Conservation (phyloP, 2,113 vertebrate species). For the Bubo bubo region DNA sequence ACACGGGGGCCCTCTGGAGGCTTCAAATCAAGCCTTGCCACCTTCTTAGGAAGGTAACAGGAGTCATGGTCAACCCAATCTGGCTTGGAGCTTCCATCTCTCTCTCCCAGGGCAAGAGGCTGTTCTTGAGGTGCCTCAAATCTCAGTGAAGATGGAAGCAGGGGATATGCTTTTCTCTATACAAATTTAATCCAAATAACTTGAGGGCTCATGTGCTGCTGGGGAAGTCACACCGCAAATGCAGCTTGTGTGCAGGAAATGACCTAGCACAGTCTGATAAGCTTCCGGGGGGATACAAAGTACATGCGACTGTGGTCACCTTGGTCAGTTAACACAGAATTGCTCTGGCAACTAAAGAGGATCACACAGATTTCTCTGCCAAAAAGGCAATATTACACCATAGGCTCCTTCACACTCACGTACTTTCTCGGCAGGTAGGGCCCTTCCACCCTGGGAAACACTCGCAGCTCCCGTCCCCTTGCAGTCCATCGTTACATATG, state of each 20-base stretch:
- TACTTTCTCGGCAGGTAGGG: constrained; percentile 82
- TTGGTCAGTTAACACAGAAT: not conserved
- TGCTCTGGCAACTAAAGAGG: not conserved
- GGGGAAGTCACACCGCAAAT: not conserved
- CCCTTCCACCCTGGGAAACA: constrained; percentile 92
- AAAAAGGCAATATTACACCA: not conserved
- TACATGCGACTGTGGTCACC: not conserved
- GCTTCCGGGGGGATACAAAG: not conserved
- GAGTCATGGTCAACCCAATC: not conserved
- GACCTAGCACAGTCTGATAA: not conserved
- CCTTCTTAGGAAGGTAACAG: not conserved
- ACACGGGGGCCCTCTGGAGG: not conserved
- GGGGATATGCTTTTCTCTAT: not conserved
- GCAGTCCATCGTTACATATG: constrained; percentile 87
- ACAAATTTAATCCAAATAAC: not conserved
- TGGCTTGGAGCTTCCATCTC: not conserved
- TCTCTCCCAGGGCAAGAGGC: not conserved
- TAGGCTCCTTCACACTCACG: not conserved
- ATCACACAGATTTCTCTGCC: not conserved
- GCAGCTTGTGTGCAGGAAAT: not conserved
- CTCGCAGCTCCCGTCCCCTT: constrained; percentile 84
- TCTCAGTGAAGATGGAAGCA: not conserved
- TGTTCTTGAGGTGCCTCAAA: not conserved
- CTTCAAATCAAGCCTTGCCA: not conserved
- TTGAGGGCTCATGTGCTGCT: not conserved